These are phyloP conservation scores for Serranus cabrilla DNA, from an alignment of 2,797 vertebrate species.

Conservation along the genomic window DNA sequence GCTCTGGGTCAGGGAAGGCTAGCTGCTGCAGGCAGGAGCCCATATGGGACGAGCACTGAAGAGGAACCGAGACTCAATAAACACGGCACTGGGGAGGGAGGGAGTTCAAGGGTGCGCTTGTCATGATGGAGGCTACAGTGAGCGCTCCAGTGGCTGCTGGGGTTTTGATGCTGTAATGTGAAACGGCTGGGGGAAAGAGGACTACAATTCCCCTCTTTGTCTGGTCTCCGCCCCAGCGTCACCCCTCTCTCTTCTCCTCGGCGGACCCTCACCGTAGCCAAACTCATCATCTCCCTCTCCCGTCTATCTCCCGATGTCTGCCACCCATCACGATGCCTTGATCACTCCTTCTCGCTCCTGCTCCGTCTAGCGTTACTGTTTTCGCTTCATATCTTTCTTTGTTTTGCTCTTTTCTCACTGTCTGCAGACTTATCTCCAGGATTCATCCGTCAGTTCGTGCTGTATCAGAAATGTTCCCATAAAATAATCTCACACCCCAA, in stretches of 20 bases:
- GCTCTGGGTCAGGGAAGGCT: conserved; percentile 66
- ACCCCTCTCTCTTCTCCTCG: conserved; percentile 68
- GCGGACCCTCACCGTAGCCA: conserved; percentile 64
- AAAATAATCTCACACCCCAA: conserved; percentile 10
- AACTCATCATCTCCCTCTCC: conserved; percentile 69
- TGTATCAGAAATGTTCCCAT: conserved; percentile 7
- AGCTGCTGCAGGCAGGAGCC: conserved; percentile 50
- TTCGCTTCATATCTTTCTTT: conserved; percentile 52
- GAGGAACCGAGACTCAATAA: conserved; percentile 87
- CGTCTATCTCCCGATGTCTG: conserved; percentile 61
- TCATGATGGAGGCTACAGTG: conserved; percentile 84
- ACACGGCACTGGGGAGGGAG: conserved; percentile 58
- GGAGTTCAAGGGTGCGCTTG: conserved; percentile 81
- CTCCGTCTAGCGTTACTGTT: conserved; percentile 50
- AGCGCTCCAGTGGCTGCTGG: conserved; percentile 81
- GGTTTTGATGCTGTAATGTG: conserved; percentile 87
- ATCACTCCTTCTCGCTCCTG: conserved; percentile 53
- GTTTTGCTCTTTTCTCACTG: conserved; percentile 48
- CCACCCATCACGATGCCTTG: conserved; percentile 74
- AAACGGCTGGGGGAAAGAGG: conserved; percentile 78
- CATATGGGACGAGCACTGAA: conserved; percentile 77
- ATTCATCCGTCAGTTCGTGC: conserved; percentile 24
- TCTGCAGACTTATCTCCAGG: conserved; percentile 32
- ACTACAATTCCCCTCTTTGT: conserved; percentile 83
- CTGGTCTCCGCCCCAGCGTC: conserved; percentile 58